Percentiles rank a stretch among this genome's conserved stretches.
Conservation (phyloP, 2,888 invertebrate species). For the Drosophila melanosoma region DNA sequence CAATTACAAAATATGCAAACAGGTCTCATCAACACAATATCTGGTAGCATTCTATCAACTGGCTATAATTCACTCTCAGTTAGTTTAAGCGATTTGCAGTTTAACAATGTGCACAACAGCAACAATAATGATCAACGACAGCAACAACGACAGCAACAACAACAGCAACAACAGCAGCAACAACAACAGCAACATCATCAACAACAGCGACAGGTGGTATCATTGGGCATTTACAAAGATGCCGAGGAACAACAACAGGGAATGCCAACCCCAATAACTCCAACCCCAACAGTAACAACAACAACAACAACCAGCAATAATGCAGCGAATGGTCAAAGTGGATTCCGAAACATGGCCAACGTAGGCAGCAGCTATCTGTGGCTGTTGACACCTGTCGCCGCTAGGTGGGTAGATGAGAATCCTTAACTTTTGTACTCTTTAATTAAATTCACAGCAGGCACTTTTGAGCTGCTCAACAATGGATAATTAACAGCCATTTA, state of each 20-base stretch:
- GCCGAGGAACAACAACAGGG: constrained; percentile 11
- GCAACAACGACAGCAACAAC: constrained; percentile 15
- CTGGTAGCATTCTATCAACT: constrained; percentile 81
- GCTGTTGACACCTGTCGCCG: constrained; percentile 85
- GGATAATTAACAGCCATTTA: not conserved
- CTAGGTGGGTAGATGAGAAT: constrained; percentile 78
- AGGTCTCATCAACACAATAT: constrained; percentile 82
- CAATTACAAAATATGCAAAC: constrained; percentile 37
- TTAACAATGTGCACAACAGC: constrained; percentile 50
- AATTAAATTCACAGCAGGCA: not conserved
- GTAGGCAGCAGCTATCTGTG: constrained; percentile 81
- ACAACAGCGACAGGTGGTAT: constrained; percentile 22
- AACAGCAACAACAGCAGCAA: constrained; percentile 16
- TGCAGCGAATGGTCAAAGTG: constrained; percentile 7
- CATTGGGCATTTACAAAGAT: not conserved
- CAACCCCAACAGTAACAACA: constrained; percentile 6
- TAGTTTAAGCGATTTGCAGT: constrained; percentile 76
- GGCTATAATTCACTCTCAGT: constrained; percentile 48
- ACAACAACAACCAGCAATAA: constrained; percentile 1
- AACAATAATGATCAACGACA: constrained; percentile 18
- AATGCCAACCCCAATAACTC: constrained; percentile 7
- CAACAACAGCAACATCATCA: constrained; percentile 21
- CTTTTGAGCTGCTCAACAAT: not conserved
- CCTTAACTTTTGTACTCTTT: not conserved
- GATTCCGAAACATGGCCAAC: constrained; percentile 14